phyloP scores from a whole-genome alignment of 2,797 vertebrate genomes.

The Etheostoma nigrum region DNA sequence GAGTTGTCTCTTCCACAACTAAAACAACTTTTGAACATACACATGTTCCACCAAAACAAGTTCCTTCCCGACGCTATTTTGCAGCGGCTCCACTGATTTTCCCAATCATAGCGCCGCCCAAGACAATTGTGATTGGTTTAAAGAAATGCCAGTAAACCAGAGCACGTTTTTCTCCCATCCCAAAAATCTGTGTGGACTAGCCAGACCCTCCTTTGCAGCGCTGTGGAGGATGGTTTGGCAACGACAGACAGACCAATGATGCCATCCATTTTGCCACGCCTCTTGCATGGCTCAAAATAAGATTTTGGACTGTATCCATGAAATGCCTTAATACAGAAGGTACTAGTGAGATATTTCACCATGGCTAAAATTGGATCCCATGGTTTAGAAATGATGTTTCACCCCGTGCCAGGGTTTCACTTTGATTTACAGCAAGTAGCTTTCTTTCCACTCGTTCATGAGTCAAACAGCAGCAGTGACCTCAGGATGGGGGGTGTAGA shows the following conservation, averaged over 20 bases:
- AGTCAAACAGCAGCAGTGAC: conserved; percentile 24
- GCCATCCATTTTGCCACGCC: background rate
- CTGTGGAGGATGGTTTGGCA: no score
- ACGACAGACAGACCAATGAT: background rate
- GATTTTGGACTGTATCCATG: background rate
- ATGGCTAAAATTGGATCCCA: conserved; percentile 4
- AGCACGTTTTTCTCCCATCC: no score
- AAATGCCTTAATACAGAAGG: conserved; percentile 6
- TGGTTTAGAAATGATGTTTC: conserved; percentile 9
- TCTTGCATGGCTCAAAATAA: background rate
- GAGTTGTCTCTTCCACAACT: no score
- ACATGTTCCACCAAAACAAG: no score
- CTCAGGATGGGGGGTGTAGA: background rate
- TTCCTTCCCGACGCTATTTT: no score
- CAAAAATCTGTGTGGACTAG: no score
- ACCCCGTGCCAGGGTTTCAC: background rate
- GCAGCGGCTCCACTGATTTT: no score
- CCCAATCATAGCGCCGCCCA: no score
- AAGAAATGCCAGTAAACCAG: no score
- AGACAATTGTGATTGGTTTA: no score
- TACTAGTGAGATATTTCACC: conserved; percentile 16
- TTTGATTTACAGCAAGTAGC: conserved; percentile 34
- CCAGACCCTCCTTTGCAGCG: no score
- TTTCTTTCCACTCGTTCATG: background rate
- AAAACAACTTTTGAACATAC: no score